Percentiles rank a stretch among this genome's conserved stretches.
Conservation (phyloP, 2,113 vertebrate genomes). For the Pimephales promelas region DNA sequence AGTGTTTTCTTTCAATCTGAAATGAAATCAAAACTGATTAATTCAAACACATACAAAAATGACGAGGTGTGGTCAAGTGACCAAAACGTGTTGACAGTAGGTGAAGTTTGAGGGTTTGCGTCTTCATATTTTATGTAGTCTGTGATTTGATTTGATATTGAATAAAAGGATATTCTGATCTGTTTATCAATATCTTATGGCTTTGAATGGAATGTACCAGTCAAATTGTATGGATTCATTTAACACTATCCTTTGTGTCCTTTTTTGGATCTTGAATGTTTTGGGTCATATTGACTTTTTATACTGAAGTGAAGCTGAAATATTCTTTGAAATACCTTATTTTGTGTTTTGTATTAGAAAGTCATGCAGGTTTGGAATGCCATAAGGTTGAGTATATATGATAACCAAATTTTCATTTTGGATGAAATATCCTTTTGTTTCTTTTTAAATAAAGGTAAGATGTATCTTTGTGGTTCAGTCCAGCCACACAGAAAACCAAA, state of each 20-base stretch:
- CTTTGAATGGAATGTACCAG: background rate
- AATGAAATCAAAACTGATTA: background rate
- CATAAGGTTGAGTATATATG: background rate
- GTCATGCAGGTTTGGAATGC: background rate
- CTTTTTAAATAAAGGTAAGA: background rate
- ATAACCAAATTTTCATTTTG: background rate
- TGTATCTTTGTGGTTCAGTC: background rate
- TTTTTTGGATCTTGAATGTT: background rate
- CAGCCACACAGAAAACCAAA: background rate
- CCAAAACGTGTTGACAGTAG: background rate
- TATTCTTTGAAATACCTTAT: background rate
- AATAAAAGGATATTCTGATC: background rate
- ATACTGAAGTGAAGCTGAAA: background rate
- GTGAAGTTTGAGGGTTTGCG: background rate
- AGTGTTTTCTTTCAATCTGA: background rate
- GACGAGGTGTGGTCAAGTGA: background rate
- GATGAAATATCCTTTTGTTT: background rate
- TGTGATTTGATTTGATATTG: background rate
- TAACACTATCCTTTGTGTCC: background rate
- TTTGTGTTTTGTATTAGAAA: background rate
- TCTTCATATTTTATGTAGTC: background rate
- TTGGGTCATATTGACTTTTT: background rate
- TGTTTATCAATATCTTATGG: background rate
- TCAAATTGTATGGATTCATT: background rate
- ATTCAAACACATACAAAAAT: background rate